These are phyloP conservation scores for Umimayanthus chanpuru DNA, from an alignment of 92 coral and sea anemone genomes.

Conservation along the genomic window DNA sequence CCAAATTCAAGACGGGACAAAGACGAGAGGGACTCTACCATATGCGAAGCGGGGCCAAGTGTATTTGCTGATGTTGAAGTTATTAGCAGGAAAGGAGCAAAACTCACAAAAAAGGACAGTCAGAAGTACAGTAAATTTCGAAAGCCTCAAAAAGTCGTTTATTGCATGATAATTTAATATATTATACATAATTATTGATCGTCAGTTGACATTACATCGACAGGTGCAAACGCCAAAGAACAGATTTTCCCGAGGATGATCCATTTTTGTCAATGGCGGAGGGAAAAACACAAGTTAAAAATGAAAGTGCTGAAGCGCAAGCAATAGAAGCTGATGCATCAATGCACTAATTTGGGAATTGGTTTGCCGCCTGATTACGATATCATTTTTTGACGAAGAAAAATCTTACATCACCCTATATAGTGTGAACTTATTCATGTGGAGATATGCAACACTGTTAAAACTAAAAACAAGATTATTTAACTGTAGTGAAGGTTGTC, in stretches of 20 bases:
- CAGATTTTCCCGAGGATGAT: neutral
- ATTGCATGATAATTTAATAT: conserved; percentile 16
- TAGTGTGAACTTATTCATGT: conserved; percentile 9
- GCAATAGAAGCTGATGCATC: conserved; percentile 41
- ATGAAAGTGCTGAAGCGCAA: conserved; percentile 37
- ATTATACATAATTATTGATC: conserved; percentile 8
- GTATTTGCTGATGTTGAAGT: conserved; percentile 31
- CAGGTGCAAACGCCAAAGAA: neutral
- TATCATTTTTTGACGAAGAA: conserved; percentile 18
- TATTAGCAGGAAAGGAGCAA: conserved; percentile 24
- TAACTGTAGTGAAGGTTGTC: conserved; percentile 42
- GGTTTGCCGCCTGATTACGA: conserved; percentile 34
- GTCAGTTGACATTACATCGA: conserved; percentile 2
- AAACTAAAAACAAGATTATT: conserved; percentile 5
- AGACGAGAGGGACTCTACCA: conserved; percentile 8
- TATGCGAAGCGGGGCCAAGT: conserved; percentile 38
- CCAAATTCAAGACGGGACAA: conserved; percentile 7
- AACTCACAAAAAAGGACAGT: conserved; percentile 35
- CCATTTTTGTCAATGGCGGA: conserved; percentile 29
- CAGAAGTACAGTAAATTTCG: conserved; percentile 34
- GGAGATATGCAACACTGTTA: neutral
- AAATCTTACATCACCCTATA: conserved; percentile 10
- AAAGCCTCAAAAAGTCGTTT: conserved; percentile 4
- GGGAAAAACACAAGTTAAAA: conserved; percentile 32
- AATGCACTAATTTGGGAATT: conserved; percentile 24